Conservation (phyloP, 2,797 vertebrate species). For the Mastacembelus armatus region DNA sequence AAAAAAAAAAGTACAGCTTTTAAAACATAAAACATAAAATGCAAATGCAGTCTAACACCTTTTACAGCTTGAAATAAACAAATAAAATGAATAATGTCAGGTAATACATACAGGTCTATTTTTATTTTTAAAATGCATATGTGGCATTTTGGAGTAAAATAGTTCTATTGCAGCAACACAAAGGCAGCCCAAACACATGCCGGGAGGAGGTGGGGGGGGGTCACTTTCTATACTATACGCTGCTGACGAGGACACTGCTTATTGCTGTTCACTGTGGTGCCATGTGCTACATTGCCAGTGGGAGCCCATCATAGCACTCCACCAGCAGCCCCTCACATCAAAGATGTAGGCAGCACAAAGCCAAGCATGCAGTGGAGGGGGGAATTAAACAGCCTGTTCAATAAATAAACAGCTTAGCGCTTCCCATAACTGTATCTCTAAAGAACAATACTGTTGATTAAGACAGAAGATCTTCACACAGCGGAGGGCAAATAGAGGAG, state of each 20-base stretch:
- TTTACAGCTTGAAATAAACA: background rate
- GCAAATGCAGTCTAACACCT: background rate
- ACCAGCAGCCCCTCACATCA: constrained; percentile 68
- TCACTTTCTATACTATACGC: constrained; percentile 35
- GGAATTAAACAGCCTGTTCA: constrained; percentile 79
- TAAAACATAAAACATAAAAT: background rate
- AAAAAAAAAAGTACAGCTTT: constrained; percentile 3
- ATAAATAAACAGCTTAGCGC: constrained; percentile 85
- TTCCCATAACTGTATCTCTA: constrained; percentile 70
- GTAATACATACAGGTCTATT: background rate
- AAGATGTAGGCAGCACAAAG: constrained; percentile 60
- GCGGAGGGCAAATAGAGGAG: constrained; percentile 76
- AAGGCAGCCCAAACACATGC: constrained; percentile 11
- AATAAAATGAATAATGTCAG: background rate
- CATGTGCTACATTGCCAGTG: constrained; percentile 55
- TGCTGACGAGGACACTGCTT: constrained; percentile 57
- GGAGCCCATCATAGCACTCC: constrained; percentile 57
- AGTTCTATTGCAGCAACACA: constrained; percentile 14
- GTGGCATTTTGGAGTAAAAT: constrained; percentile 16
- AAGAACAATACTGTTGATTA: constrained; percentile 79
- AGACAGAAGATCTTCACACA: constrained; percentile 74
- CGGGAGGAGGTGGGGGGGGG: constrained; percentile 1
- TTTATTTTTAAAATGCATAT: constrained; percentile 14
- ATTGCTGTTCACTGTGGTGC: constrained; percentile 56
- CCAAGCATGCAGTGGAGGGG: constrained; percentile 47